These are phyloP conservation scores for Drosophila longiperda DNA, from an alignment of 2,888 invertebrate genomes.

Conservation along the genomic window DNA sequence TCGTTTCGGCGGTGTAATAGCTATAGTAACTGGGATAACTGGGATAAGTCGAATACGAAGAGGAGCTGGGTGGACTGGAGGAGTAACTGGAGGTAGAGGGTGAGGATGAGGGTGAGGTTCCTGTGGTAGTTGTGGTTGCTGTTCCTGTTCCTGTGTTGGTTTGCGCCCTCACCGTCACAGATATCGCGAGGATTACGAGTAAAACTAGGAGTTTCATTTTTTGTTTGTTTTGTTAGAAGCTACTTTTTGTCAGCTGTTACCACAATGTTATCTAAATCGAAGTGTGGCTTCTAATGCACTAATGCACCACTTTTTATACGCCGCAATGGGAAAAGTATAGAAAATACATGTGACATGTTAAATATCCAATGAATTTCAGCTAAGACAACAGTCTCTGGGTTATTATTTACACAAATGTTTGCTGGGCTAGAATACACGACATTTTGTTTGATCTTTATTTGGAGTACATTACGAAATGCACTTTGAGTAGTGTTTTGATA, in stretches of 20 bases:
- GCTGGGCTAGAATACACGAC: background rate
- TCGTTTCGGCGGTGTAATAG: background rate
- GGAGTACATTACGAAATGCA: slow-evolving; percentile 47
- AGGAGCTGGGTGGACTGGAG: background rate
- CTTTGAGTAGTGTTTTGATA: slow-evolving; percentile 11
- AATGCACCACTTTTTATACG: slow-evolving; percentile 56
- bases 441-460: slow-evolving; percentile 36
- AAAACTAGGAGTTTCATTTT: slow-evolving; percentile 61
- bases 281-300: slow-evolving; percentile 48
- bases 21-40: background rate
- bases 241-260: slow-evolving; percentile 25
- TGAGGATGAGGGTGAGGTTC: too few species aligned
- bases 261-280: slow-evolving; percentile 43
- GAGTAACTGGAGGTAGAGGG: accelerated
- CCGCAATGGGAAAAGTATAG: background rate
- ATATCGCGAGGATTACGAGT: slow-evolving; percentile 34
- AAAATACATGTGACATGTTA: background rate
- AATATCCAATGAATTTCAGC: slow-evolving; percentile 22
- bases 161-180: slow-evolving; percentile 8
- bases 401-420: slow-evolving; percentile 62
- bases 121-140: too few species aligned
- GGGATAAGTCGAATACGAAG: too few species aligned
- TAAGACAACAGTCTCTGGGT: slow-evolving; percentile 22
- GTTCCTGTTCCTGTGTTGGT: accelerated
- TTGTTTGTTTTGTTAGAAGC: background rate